Evolutionary conservation across 2,797 vertebrate species (phyloP).

Genomic region (Danionella dracula): DNA sequence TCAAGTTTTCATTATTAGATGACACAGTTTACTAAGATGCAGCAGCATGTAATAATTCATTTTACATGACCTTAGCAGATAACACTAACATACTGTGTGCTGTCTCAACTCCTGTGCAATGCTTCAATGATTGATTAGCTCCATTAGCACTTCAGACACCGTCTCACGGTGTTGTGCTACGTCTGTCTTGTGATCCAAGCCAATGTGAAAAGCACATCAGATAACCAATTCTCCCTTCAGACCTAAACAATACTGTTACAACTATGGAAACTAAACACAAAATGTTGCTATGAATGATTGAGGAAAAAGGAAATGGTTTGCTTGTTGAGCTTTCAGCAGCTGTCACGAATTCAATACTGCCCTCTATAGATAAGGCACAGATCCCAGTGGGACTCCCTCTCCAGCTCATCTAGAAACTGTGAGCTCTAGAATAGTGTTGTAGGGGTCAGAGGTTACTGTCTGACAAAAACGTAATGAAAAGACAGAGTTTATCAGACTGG

Average conservation of each 20-base stretch:
- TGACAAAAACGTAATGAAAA: constrained; percentile 53
- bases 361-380: constrained; percentile 36
- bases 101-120: constrained; percentile 18
- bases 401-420: constrained; percentile 10
- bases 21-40: neutral
- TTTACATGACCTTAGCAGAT: constrained; percentile 16
- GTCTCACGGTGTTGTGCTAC: constrained; percentile 1
- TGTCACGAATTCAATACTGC: constrained; percentile 35
- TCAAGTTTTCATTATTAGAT: no score
- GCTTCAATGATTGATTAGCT: constrained; percentile 29
- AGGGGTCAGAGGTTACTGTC: constrained; percentile 40
- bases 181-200: constrained; percentile 12
- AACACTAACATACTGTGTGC: constrained; percentile 27
- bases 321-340: constrained; percentile 54
- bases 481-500: constrained; percentile 52
- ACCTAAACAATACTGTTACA: constrained; percentile 9
- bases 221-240: neutral
- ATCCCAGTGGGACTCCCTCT: neutral
- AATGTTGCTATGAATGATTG: no score
- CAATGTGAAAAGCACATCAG: neutral
- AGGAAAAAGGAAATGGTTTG: no score
- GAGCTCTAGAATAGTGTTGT: constrained; percentile 29
- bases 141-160: neutral
- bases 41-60: constrained; percentile 1
- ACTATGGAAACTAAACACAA: constrained; percentile 51